These are phyloP conservation scores for Penelope pileata DNA, from an alignment of 2,113 vertebrate genomes.

Conservation along the genomic window DNA sequence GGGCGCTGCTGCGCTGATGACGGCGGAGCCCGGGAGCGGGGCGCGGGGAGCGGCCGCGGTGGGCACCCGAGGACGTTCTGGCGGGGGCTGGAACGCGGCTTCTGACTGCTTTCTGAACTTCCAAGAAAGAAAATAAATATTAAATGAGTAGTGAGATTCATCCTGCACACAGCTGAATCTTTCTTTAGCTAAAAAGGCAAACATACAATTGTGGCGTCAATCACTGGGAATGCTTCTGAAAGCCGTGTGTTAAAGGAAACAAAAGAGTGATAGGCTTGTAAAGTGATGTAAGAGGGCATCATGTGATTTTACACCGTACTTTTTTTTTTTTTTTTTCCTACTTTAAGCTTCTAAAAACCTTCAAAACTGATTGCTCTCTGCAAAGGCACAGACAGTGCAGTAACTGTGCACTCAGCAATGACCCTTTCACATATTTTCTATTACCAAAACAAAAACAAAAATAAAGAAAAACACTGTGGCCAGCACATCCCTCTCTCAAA, in stretches of 20 bases:
- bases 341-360: neutral
- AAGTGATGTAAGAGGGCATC: neutral
- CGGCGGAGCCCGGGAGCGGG: too few species aligned
- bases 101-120: neutral
- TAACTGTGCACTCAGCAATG: neutral
- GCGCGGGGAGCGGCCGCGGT: too few species aligned
- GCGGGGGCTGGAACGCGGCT: neutral
- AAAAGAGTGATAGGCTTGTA: neutral
- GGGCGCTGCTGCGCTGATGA: accelerated
- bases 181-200: neutral
- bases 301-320: neutral
- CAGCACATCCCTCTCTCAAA: neutral
- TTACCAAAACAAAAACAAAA: neutral
- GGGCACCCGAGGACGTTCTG: neutral
- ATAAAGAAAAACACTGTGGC: neutral
- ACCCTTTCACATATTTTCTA: neutral
- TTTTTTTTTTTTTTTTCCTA: neutral
- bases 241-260: neutral
- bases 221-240: neutral
- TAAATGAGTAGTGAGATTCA: neutral
- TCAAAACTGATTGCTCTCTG: neutral
- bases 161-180: neutral
- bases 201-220: accelerated
- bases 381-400: neutral
- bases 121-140: neutral